Evolutionary conservation across 2,888 invertebrate genomes (phyloP), one percentile per base, ranked within the genome.

Genomic region (Sicus ferrugineus): DNA sequence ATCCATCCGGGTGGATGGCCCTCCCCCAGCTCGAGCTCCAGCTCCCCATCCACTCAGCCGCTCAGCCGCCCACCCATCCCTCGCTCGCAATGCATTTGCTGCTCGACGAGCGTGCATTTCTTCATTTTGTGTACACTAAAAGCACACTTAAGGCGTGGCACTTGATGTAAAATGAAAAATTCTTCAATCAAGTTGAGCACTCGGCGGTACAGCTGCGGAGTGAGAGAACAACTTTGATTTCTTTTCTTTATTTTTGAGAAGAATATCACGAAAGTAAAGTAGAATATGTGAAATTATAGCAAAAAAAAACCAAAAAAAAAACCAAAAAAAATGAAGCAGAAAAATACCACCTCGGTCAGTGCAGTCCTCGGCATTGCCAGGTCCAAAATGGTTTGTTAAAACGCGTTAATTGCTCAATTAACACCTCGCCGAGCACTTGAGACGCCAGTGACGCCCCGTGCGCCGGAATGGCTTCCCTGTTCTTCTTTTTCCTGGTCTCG

Each of bases 371-470:
- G 42, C 42, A 42, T 38, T 11, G 42, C 42, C n/a, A 16, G 16
- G n/a, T 26, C 23, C 26, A 23, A 64, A 48, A 50, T 31, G 31
- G 50, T 28, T 46, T 28, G 42, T 42, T 14, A 59, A 59, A 67
- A 58, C 31, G 34, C 67, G 48, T 67, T 67, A 67, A 67, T 67
- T 67, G 67, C 67, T 67, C 67, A 48, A 67, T 67, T 67, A 67
- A 59, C 67, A 48, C 59, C 67, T 52, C 48, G 19, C 31, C 28
- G 46, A 31, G 31, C 58, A 58, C 67, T 67, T 30, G 67, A 67
- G 67, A 67, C 67, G 67, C 34, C 16, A 5, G 48, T 19, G 23
- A 58, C 67, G 67, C 67, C 67, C 48, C 65, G 11, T 16, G 23
- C 23, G 5, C 2, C 6, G 26, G 26, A 21, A 14, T 54, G 50